Evolutionary conservation across 2,797 vertebrate genomes (phyloP), one percentile per base, ranked within the genome.

Genomic region (Coregonus ussuriensis): DNA sequence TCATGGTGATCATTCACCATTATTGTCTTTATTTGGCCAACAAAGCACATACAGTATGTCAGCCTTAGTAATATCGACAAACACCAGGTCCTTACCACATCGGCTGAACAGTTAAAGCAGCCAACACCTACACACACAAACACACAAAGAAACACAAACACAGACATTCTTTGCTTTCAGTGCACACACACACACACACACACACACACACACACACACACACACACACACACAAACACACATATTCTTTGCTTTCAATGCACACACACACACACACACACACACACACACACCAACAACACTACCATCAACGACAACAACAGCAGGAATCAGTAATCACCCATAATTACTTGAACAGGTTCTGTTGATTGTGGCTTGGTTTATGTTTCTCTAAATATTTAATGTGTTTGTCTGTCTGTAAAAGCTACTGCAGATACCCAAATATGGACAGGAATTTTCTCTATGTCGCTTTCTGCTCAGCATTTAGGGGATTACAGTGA

Each of bases 1-100:
- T 91, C 89, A 90, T 71, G 63, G 63, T 72, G 89, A 89, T 90
- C 90, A 93, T 86, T 90, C 89, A 88, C 89, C 89, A 83, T 91
- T 88, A 86, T 86, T 87, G 86, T 81, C 81, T 66, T 77, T 81
- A 76, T 83, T 73, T 77, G 81, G 85, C 85, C 75, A 56, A 72
- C 71, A 51, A 77, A 74, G 81, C 76, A 81, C 82, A 82, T 75
- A 18, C 47, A 71, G 29, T 25, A 7, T 1, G 74, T 86, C 84
- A 81, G 83, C 72, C 78, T 35, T 74, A 74, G 69, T 33, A 81
- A 70, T 82, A 81, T 81, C 74, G 72, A 82, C 79, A 86, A 47
- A 77, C 3, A 6, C 82, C 70, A 76, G 84, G 76, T 78, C 74
- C 79, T 84, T 83, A 82, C 79, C 51, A 54, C 71, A 81, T 4